phyloP scores from a whole-genome alignment of 2,113 vertebrate genomes.

The Stigmatopora argus region DNA sequence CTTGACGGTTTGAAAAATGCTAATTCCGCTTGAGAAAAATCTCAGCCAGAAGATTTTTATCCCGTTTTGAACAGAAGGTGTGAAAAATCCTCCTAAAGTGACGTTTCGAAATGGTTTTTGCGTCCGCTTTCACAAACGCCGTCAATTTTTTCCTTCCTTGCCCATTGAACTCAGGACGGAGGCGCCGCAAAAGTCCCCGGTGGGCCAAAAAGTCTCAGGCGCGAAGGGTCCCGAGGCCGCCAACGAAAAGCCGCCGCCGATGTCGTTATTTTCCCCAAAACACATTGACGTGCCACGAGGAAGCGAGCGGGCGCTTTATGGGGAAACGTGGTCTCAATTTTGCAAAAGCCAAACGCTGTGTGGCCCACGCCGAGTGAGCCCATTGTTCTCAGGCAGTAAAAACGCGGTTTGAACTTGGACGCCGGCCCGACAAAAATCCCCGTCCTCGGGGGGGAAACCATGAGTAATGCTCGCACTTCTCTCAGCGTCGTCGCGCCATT shows the following conservation, averaged over 20 bases:
- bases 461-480: slow-evolving; percentile 26
- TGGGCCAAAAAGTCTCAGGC: slow-evolving; percentile 7
- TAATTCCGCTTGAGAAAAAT: too few species aligned
- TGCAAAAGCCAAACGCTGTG: slow-evolving; percentile 38
- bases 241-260: slow-evolving; percentile 19
- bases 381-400: slow-evolving; percentile 44
- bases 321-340: slow-evolving; percentile 53
- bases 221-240: slow-evolving; percentile 15
- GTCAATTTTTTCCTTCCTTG: background rate
- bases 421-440: slow-evolving; percentile 14
- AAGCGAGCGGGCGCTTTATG: slow-evolving; percentile 38
- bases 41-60: background rate
- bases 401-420: slow-evolving; percentile 34
- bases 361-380: slow-evolving; percentile 24
- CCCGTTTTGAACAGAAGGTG: background rate
- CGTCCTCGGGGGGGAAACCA: slow-evolving; percentile 17
- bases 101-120: background rate
- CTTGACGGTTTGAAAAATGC: too few species aligned
- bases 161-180: background rate
- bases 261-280: slow-evolving; percentile 18
- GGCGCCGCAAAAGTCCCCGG: slow-evolving; percentile 1
- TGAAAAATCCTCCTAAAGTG: background rate
- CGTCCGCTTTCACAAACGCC: background rate
- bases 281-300: slow-evolving; percentile 33
- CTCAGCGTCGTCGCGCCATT: slow-evolving; percentile 7